Evolutionary conservation across 2,113 vertebrate genomes (phyloP).

Genomic region (Ariopsis seemanni): DNA sequence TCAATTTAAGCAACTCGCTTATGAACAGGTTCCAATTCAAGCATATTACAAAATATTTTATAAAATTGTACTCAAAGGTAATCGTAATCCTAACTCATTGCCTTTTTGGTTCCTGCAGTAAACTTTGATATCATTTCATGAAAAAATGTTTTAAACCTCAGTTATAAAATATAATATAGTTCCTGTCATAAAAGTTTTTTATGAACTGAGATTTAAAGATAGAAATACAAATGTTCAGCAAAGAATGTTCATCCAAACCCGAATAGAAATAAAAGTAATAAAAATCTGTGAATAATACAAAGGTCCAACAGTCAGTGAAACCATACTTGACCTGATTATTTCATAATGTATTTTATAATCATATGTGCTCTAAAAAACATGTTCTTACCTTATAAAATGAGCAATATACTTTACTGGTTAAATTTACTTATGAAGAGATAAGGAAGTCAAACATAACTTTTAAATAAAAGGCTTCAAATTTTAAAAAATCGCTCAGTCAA

Average conservation of each 20-base stretch:
- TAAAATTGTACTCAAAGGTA: neutral
- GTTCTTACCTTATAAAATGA: neutral
- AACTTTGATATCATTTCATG: neutral
- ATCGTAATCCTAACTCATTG: neutral
- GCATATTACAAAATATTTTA: neutral
- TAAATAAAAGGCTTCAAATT: neutral
- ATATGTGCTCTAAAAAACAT: neutral
- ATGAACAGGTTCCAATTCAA: neutral
- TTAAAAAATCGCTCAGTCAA: neutral
- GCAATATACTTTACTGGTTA: neutral
- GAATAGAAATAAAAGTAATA: neutral
- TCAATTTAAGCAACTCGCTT: constrained; percentile 7
- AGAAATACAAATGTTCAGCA: neutral
- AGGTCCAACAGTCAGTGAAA: neutral
- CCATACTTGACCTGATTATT: neutral
- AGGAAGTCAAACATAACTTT: neutral
- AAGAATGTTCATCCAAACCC: neutral
- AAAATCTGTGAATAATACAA: neutral
- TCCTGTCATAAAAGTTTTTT: neutral
- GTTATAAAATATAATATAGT: neutral
- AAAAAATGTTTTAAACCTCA: neutral
- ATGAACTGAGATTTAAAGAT: neutral
- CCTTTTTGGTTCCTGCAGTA: neutral
- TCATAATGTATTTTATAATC: neutral
- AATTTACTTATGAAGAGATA: neutral